Conservation (phyloP, 1,140 invertebrate species). For the Listronotus oregonensis region DNA sequence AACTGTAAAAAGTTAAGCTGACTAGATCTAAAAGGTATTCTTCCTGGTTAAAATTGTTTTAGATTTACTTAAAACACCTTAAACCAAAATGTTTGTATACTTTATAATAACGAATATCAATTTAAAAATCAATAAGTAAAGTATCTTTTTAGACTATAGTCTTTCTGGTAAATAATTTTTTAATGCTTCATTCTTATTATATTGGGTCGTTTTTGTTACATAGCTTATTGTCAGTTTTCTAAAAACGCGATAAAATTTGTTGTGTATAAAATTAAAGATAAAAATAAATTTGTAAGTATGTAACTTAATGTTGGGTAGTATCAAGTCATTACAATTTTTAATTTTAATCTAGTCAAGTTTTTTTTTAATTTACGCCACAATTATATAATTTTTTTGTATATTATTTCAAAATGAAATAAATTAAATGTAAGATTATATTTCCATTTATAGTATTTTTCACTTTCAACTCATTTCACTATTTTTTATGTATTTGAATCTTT, state of each 20-base stretch:
- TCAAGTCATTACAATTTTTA: slow-evolving; percentile 43
- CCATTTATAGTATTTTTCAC: slow-evolving; percentile 18
- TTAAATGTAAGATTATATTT: slow-evolving; percentile 27
- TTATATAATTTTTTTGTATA: slow-evolving; percentile 46
- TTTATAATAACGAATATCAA: too few species aligned
- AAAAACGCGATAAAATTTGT: slow-evolving; percentile 40
- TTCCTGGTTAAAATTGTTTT: too few species aligned
- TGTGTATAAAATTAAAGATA: slow-evolving; percentile 41
- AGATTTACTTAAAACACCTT: too few species aligned
- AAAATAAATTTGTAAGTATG: slow-evolving; percentile 46
- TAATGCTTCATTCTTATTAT: neutral
- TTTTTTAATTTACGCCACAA: slow-evolving; percentile 42
- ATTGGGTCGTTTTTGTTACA: slow-evolving; percentile 1
- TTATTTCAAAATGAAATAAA: slow-evolving; percentile 44
- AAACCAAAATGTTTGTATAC: too few species aligned
- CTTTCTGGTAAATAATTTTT: neutral
- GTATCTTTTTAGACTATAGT: too few species aligned
- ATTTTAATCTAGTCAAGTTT: slow-evolving; percentile 47
- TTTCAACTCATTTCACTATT: slow-evolving; percentile 9
- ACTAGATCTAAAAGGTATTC: too few species aligned
- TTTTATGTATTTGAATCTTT: slow-evolving; percentile 32
- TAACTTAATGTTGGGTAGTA: slow-evolving; percentile 46
- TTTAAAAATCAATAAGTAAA: too few species aligned
- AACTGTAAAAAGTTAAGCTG: too few species aligned
- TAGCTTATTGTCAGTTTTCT: slow-evolving; percentile 10